Evolutionary conservation across 1,140 invertebrate species (phyloP).

Genomic region (Diabrotica virgifera): DNA sequence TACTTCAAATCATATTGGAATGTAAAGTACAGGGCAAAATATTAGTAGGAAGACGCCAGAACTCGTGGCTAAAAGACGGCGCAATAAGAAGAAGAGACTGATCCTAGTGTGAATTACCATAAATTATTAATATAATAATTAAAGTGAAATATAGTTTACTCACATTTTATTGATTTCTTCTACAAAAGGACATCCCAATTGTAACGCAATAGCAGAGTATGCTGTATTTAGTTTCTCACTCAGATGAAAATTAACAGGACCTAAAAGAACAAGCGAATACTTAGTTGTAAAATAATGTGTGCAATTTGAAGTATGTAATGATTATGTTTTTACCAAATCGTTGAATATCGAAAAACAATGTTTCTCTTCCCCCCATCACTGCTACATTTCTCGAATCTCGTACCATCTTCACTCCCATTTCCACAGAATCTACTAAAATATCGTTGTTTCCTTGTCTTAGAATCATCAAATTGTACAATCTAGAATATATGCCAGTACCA

Average conservation of each 20-base stretch:
- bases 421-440: conserved; percentile 61
- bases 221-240: conserved; percentile 70
- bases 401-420: conserved; percentile 62
- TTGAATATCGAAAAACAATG: conserved; percentile 67
- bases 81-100: too few relatives aligned
- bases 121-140: too few relatives aligned
- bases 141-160: conserved; percentile 20
- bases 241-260: conserved; percentile 65
- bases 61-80: too few relatives aligned
- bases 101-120: too few relatives aligned
- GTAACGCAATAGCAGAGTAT: conserved; percentile 71
- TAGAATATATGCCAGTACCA: conserved; percentile 68
- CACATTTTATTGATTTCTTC: conserved; percentile 68
- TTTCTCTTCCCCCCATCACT: conserved; percentile 65
- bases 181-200: conserved; percentile 66
- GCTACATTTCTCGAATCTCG: conserved; percentile 55
- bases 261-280: conserved; percentile 42
- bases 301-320: too few relatives aligned
- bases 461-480: conserved; percentile 62
- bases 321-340: conserved; percentile 55
- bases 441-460: conserved; percentile 47
- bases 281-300: too few relatives aligned
- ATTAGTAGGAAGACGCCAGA: too few relatives aligned
- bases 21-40: too few relatives aligned
- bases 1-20: too few relatives aligned